phyloP scores from a whole-genome alignment of 2,888 invertebrate species.

The Ectropis crepuscularia region DNA sequence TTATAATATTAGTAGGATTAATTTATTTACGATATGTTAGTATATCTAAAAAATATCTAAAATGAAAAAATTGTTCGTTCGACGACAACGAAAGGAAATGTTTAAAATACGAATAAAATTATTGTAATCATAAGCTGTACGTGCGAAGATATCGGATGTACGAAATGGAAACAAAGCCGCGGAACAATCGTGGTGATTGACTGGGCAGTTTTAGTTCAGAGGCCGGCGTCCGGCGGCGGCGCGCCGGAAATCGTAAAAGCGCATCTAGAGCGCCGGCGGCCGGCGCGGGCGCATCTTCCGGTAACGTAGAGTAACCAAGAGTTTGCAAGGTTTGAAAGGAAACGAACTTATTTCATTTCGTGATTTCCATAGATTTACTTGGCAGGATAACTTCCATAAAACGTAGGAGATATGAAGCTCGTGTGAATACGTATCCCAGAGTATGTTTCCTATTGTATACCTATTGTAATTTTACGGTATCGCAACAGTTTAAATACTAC shows the following conservation, averaged over 20 bases:
- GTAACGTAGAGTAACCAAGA: slow-evolving; percentile 41
- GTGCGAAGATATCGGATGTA: slow-evolving; percentile 33
- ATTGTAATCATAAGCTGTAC: slow-evolving; percentile 2
- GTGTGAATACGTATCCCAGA: no score
- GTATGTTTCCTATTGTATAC: no score
- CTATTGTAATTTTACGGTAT: no score
- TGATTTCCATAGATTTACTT: no score
- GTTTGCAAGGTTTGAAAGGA: background rate
- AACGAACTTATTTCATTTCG: no score
- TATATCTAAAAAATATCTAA: no score
- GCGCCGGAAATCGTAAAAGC: slow-evolving; percentile 82
- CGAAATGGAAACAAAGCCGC: slow-evolving; percentile 42
- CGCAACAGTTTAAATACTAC: no score
- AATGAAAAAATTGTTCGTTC: background rate
- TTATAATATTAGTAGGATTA: no score
- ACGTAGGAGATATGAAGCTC: no score
- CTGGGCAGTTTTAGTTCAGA: slow-evolving; percentile 55
- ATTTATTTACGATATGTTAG: no score
- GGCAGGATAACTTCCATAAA: no score
- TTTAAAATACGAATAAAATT: background rate
- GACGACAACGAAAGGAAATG: background rate
- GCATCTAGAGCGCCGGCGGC: slow-evolving; percentile 71
- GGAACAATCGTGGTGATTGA: slow-evolving; percentile 52
- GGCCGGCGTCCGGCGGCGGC: slow-evolving; percentile 58
- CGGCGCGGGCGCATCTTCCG: slow-evolving; percentile 75